These are phyloP conservation scores for Plotosus lineatus DNA, from an alignment of 2,113 vertebrate species.

Conservation along the genomic window DNA sequence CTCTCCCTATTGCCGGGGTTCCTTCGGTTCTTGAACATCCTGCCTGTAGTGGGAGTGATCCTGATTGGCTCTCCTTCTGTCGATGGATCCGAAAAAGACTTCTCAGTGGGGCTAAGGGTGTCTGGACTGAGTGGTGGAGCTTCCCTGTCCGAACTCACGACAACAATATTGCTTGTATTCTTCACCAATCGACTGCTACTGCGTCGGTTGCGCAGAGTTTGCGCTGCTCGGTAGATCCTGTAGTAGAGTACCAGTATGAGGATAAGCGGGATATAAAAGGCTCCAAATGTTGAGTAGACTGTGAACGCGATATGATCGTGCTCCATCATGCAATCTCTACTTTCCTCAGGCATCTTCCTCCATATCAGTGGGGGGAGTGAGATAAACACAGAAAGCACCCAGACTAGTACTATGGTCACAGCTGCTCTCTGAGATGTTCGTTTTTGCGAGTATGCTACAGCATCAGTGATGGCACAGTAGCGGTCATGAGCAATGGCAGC, in stretches of 20 bases:
- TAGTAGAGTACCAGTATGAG: slow-evolving; percentile 87
- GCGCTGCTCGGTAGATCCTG: slow-evolving; percentile 85
- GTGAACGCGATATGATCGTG: slow-evolving; percentile 81
- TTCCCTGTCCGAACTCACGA: slow-evolving; percentile 70
- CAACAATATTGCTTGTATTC: slow-evolving; percentile 78
- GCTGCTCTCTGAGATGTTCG: slow-evolving; percentile 79
- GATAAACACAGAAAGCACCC: slow-evolving; percentile 83
- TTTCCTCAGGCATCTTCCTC: slow-evolving; percentile 60
- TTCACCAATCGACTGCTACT: slow-evolving; percentile 73
- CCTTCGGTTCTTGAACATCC: slow-evolving; percentile 75
- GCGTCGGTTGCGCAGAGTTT: slow-evolving; percentile 78
- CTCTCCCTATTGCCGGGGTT: slow-evolving; percentile 79
- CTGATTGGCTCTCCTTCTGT: slow-evolving; percentile 75
- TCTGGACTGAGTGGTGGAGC: slow-evolving; percentile 64
- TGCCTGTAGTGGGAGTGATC: slow-evolving; percentile 60
- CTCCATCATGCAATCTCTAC: slow-evolving; percentile 77
- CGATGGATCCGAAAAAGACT: slow-evolving; percentile 77
- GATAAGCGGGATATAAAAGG: slow-evolving; percentile 82
- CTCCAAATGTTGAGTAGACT: slow-evolving; percentile 85
- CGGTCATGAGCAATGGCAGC: slow-evolving; percentile 83
- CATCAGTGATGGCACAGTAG: slow-evolving; percentile 83
- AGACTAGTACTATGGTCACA: slow-evolving; percentile 79
- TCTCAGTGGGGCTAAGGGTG: slow-evolving; percentile 70
- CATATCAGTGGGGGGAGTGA: slow-evolving; percentile 83
- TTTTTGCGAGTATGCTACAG: slow-evolving; percentile 82